Percentiles rank a stretch among this genome's conserved stretches.
Conservation (phyloP, 2,888 invertebrate species). For the Cheilosia soror region DNA sequence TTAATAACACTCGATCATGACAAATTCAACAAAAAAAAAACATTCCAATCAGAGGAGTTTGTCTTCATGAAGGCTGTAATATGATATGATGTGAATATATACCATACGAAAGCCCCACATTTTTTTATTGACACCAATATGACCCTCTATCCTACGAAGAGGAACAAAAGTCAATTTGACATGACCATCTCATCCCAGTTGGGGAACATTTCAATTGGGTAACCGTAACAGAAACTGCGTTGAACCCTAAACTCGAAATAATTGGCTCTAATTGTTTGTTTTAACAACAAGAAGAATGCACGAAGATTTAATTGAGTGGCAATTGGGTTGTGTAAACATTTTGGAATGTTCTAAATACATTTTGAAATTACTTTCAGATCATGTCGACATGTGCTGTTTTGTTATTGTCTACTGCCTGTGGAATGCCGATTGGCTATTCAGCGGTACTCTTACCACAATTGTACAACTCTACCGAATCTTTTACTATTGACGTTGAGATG, state of each 20-base stretch:
- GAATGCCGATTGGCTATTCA: constrained; percentile 91
- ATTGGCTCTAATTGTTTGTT: constrained; percentile 62
- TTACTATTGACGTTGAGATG: constrained; percentile 87
- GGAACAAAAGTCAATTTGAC: constrained; percentile 15
- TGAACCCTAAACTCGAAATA: constrained; percentile 42
- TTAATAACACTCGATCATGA: not conserved
- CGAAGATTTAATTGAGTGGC: constrained; percentile 8
- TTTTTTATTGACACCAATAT: constrained; percentile 24
- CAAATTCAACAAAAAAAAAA: not conserved
- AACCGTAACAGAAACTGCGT: constrained; percentile 5
- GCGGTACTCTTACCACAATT: constrained; percentile 91
- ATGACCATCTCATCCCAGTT: constrained; percentile 21
- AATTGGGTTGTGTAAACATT: not conserved
- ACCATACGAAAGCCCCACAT: not conserved
- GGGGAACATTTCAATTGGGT: constrained; percentile 18
- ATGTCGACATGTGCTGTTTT: constrained; percentile 89
- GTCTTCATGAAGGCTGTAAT: not conserved
- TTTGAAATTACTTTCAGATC: constrained; percentile 84
- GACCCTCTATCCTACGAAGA: not conserved
- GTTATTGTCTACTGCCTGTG: constrained; percentile 89
- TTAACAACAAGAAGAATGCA: not conserved
- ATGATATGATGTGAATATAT: not conserved
- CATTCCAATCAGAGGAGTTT: not conserved
- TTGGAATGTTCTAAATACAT: not conserved
- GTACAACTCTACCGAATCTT: constrained; percentile 85